Evolutionary conservation across 2,797 vertebrate species (phyloP).

Genomic region (Mycteria americana): DNA sequence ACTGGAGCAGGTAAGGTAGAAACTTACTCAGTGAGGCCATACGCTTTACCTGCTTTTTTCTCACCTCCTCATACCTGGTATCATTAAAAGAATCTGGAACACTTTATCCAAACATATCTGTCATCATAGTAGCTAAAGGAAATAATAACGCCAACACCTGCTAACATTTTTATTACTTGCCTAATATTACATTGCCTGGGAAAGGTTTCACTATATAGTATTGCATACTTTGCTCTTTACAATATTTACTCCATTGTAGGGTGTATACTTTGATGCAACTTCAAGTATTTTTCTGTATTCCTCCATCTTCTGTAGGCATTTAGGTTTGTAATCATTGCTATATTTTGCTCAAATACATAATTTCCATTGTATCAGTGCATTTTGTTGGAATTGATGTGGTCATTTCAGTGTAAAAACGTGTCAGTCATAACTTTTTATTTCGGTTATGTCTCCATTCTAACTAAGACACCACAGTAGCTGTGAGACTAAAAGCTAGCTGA

Average conservation of each 20-base stretch:
- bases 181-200: not conserved
- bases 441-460: not conserved
- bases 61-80: not conserved
- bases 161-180: not conserved
- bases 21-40: not conserved
- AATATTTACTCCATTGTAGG: not conserved
- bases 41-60: not conserved
- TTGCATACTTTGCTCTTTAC: not conserved
- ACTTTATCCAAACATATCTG: not conserved
- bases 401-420: not conserved
- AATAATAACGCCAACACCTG: not conserved
- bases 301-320: not conserved
- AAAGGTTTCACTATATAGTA: not conserved
- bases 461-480: not conserved
- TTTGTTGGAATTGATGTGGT: not conserved
- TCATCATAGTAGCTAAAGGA: not conserved
- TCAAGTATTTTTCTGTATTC: not conserved
- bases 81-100: not conserved
- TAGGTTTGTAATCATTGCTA: not conserved
- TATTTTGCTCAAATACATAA: not conserved
- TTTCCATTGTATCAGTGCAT: not conserved
- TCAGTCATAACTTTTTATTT: not conserved
- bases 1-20: not conserved
- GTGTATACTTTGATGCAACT: not conserved
- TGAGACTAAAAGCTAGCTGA: not conserved